phyloP scores from a whole-genome alignment of 2,888 invertebrate genomes.

The Rotaria magnacalcarata region DNA sequence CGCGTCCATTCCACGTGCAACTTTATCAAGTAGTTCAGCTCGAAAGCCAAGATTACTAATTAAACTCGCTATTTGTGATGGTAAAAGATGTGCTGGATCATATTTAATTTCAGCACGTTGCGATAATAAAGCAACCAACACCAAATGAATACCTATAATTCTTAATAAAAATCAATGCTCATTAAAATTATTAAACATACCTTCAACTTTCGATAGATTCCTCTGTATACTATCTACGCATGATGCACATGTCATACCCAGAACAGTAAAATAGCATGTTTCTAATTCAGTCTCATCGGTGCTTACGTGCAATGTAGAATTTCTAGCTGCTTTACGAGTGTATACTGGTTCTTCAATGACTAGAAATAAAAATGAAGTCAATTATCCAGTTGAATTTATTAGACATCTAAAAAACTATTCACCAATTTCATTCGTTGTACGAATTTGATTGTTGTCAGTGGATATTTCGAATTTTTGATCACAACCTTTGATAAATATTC shows the following conservation, averaged over 20 bases:
- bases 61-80: slow-evolving; percentile 75
- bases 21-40: slow-evolving; percentile 68
- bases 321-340: not conserved
- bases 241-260: slow-evolving; percentile 62
- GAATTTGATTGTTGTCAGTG: not conserved
- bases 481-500: not conserved
- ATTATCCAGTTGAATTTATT: not conserved
- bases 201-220: slow-evolving; percentile 53
- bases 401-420: not conserved
- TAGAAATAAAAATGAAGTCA: not conserved
- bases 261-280: slow-evolving; percentile 13
- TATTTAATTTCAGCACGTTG: slow-evolving; percentile 90
- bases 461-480: not conserved
- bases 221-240: slow-evolving; percentile 60
- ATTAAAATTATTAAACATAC: not conserved
- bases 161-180: no score
- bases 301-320: not conserved
- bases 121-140: slow-evolving; percentile 84
- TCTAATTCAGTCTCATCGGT: not conserved
- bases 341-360: no score
- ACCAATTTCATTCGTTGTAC: not conserved
- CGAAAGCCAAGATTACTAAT: slow-evolving; percentile 84
- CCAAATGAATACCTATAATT: slow-evolving; percentile 70
- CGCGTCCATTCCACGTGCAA: not conserved
- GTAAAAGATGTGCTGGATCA: slow-evolving; percentile 71